A percentile compares a stretch with the other conserved stretches of the same genome.
Conservation (phyloP, 2,113 vertebrate genomes). For the Psittacula cyanocephala region DNA sequence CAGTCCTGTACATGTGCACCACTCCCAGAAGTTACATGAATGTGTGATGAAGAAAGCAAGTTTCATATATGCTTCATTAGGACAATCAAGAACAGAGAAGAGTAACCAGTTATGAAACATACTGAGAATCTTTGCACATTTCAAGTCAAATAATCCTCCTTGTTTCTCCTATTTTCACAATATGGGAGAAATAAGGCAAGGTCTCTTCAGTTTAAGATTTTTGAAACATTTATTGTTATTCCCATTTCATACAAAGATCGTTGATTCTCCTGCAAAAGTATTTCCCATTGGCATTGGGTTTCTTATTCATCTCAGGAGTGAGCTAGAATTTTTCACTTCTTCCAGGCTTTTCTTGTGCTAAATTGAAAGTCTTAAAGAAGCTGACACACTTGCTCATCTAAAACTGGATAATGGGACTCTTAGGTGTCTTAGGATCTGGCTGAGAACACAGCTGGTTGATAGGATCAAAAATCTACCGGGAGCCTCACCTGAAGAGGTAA, state of each 20-base stretch:
- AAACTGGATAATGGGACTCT: not conserved
- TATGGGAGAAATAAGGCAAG: not conserved
- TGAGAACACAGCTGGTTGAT: not conserved
- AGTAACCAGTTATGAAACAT: not conserved
- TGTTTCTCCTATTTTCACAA: not conserved
- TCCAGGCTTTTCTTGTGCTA: not conserved
- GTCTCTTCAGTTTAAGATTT: not conserved
- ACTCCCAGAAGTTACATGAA: not conserved
- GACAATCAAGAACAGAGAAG: not conserved
- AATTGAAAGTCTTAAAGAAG: not conserved
- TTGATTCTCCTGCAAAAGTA: not conserved
- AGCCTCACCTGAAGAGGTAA: not conserved
- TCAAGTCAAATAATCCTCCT: not conserved
- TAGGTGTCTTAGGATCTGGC: not conserved
- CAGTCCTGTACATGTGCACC: not conserved
- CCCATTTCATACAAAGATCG: not conserved
- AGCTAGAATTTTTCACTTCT: not conserved
- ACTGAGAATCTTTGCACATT: not conserved
- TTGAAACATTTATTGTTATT: not conserved
- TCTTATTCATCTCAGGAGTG: not conserved
- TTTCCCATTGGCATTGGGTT: not conserved
- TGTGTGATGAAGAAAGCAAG: constrained; percentile 1
- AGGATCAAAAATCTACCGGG: not conserved
- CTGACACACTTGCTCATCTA: not conserved
- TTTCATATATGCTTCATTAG: not conserved